Percentiles rank a stretch among this genome's conserved stretches.
These are phyloP conservation scores for Pinna nobilis DNA, from an alignment of 1,140 invertebrate genomes.

Conservation along the genomic window DNA sequence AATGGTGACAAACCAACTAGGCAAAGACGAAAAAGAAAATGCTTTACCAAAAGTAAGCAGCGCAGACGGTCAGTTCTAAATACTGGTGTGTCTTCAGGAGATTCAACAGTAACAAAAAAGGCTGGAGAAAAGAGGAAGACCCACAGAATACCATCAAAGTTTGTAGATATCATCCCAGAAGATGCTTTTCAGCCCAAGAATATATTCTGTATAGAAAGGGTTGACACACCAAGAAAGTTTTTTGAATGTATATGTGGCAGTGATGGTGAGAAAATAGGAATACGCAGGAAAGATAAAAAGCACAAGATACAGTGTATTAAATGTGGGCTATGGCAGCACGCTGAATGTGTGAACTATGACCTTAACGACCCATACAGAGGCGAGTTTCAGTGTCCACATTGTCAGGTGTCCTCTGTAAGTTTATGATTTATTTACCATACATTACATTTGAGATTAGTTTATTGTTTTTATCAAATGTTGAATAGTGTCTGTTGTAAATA, in stretches of 20 bases:
- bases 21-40: too few species aligned
- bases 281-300: constrained; percentile 18
- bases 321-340: constrained; percentile 80
- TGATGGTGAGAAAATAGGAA: constrained; percentile 22
- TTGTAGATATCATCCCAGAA: constrained; percentile 9
- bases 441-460: background rate
- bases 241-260: constrained; percentile 71
- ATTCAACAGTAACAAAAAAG: too few species aligned
- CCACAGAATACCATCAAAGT: constrained; percentile 52
- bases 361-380: constrained; percentile 63
- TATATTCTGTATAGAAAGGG: background rate
- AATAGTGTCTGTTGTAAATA: too few species aligned
- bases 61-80: too few species aligned
- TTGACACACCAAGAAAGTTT: background rate
- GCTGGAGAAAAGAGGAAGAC: too few species aligned
- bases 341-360: constrained; percentile 79
- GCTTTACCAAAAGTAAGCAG: too few species aligned
- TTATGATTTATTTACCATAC: background rate
- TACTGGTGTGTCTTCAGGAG: too few species aligned
- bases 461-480: background rate
- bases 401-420: constrained; percentile 77
- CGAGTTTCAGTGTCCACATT: constrained; percentile 80
- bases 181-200: background rate
- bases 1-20: too few species aligned
- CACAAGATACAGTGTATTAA: constrained; percentile 75